Conservation (phyloP, 1,140 invertebrate species). For the Eubasilissa regina region DNA sequence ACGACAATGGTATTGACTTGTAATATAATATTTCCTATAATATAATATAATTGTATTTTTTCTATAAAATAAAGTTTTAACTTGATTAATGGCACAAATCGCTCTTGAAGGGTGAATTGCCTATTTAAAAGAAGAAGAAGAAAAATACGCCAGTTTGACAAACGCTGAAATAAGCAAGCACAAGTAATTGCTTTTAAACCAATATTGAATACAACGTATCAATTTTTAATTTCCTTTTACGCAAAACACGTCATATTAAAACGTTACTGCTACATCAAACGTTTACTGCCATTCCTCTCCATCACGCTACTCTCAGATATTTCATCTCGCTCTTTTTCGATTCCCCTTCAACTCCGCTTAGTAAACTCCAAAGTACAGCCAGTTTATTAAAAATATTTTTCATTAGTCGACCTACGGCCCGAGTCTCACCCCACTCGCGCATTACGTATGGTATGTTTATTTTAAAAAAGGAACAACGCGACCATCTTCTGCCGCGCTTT, state of each 20-base stretch:
- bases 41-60: too few relatives aligned
- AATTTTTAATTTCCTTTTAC: constrained; percentile 5
- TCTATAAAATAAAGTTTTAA: too few relatives aligned
- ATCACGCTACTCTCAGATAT: not conserved
- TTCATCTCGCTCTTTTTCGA: constrained; percentile 25
- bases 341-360: constrained; percentile 26
- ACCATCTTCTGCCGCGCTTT: constrained; percentile 53
- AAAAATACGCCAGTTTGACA: too few relatives aligned
- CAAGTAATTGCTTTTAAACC: not conserved
- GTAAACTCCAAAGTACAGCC: constrained; percentile 40
- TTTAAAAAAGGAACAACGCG: constrained; percentile 47
- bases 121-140: too few relatives aligned
- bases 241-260: constrained; percentile 14
- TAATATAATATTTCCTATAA: too few relatives aligned
- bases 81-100: too few relatives aligned
- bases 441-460: constrained; percentile 54
- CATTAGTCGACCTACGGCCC: constrained; percentile 49
- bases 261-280: constrained; percentile 23
- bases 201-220: not conserved
- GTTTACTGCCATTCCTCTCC: constrained; percentile 2
- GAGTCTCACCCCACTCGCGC: not conserved
- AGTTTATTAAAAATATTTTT: constrained; percentile 60
- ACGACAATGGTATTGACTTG: too few relatives aligned
- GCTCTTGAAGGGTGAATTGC: too few relatives aligned
- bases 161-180: too few relatives aligned